A percentile compares a stretch with the other conserved stretches of the same genome.
These are phyloP conservation scores for Rhysida immarginata DNA, from an alignment of 1,140 invertebrate genomes.

Conservation along the genomic window DNA sequence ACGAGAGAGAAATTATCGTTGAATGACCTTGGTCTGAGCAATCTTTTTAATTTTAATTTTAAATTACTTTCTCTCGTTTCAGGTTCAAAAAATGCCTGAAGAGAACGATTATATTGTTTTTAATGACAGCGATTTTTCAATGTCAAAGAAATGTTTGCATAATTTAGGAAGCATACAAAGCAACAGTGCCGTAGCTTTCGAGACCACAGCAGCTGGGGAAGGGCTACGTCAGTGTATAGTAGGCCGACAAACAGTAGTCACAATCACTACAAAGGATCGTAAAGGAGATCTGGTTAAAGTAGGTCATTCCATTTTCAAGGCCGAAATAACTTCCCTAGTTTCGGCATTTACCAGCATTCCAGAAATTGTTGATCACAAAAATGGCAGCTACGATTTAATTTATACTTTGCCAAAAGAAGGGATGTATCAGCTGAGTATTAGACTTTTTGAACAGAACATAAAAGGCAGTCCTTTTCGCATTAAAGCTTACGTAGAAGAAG, in stretches of 20 bases:
- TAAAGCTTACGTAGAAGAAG: slow-evolving; percentile 17
- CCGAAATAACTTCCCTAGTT: not conserved
- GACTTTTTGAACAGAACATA: slow-evolving; percentile 33
- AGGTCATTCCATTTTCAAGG: slow-evolving; percentile 8
- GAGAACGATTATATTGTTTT: slow-evolving; percentile 33
- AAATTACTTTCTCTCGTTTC: no score
- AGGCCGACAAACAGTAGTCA: slow-evolving; percentile 25
- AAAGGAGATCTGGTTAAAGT: slow-evolving; percentile 28
- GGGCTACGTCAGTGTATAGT: slow-evolving; percentile 28
- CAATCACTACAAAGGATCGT: slow-evolving; percentile 31
- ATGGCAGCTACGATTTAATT: slow-evolving; percentile 34
- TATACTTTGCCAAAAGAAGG: slow-evolving; percentile 31
- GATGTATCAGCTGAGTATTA: slow-evolving; percentile 29
- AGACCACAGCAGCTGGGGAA: slow-evolving; percentile 33
- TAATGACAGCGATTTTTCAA: slow-evolving; percentile 24
- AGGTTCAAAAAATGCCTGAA: slow-evolving; percentile 22
- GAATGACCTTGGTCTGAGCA: no score
- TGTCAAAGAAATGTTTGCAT: slow-evolving; percentile 24
- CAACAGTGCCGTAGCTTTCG: slow-evolving; percentile 31
- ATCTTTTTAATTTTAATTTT: no score
- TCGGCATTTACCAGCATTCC: slow-evolving; percentile 18
- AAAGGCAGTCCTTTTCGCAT: slow-evolving; percentile 21
- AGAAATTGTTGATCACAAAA: slow-evolving; percentile 31
- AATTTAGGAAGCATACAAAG: slow-evolving; percentile 29
- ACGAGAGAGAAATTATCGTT: no score